phyloP scores from a whole-genome alignment of 2,797 vertebrate genomes.

The Chaunax sp. region DNA sequence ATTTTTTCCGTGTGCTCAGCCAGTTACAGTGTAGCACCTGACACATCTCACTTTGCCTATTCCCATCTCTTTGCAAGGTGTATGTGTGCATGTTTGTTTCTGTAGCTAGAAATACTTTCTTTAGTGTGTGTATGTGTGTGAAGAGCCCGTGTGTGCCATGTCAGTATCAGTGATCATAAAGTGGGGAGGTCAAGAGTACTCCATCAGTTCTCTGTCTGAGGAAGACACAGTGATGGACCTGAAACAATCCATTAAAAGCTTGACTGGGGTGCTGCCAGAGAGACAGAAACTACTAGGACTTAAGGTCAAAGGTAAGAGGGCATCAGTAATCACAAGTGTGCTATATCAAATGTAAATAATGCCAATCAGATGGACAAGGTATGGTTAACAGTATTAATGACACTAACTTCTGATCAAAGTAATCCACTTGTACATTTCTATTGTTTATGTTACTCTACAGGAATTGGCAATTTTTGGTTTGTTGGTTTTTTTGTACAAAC shows the following conservation, averaged over 20 bases:
- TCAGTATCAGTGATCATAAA: slow-evolving; percentile 98
- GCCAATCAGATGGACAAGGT: neutral
- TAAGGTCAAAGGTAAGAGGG: slow-evolving; percentile 93
- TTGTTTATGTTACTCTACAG: slow-evolving; percentile 8
- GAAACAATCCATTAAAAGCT: slow-evolving; percentile 96
- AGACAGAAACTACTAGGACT: slow-evolving; percentile 97
- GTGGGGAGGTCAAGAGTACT: slow-evolving; percentile 99
- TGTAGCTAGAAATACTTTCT: slow-evolving; percentile 28
- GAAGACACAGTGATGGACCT: slow-evolving; percentile 97
- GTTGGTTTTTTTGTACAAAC: neutral
- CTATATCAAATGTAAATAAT: slow-evolving; percentile 2
- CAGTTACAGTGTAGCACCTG: slow-evolving; percentile 25
- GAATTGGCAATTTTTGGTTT: slow-evolving; percentile 2
- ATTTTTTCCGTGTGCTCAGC: slow-evolving; percentile 10
- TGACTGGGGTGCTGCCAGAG: slow-evolving; percentile 97
- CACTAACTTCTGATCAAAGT: neutral
- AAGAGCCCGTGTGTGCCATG: slow-evolving; percentile 82
- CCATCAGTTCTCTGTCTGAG: slow-evolving; percentile 94
- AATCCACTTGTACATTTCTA: neutral
- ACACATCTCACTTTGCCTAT: slow-evolving; percentile 22
- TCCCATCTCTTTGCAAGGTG: slow-evolving; percentile 34
- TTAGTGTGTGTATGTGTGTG: slow-evolving; percentile 35
- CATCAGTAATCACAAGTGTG: neutral
- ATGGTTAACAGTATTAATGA: no score
- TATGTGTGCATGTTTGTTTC: slow-evolving; percentile 39